Evolutionary conservation across 2,888 invertebrate genomes (phyloP), one percentile per base, ranked within the genome.

Genomic region (Belgica antarctica): DNA sequence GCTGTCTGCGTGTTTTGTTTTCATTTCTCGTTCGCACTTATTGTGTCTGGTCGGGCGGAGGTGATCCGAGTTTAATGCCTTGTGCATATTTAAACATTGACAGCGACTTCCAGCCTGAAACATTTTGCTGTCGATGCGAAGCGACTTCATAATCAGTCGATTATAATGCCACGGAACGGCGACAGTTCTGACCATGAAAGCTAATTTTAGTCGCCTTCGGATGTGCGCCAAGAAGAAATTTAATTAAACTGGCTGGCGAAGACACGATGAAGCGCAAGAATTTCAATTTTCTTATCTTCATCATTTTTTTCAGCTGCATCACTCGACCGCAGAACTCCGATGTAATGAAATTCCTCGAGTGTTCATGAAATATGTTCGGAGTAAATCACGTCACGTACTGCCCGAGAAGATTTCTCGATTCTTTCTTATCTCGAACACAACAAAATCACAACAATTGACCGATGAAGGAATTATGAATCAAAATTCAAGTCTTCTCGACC

Each of bases 381-480:
- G 12, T 17, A 52, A 52, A 52, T 52, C 52, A 52, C 52, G 22
- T 52, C 52, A 52, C 52, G 52, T 52, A 52, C 19, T n/a, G 22
- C n/a, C 15, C n/a, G 15, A 52, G 52, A 22, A 52, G 52, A n/a
- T 52, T 52, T 17, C 52, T n/a, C 22, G 52, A 52, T 52, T 52
- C n/a, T 22, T 22, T 12, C 17, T 52, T 22, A 52, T 52, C 52
- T 22, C 3, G 22, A 52, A 52, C 52, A 52, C 2, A 22, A 52
- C 19, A 17, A 52, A 52, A 52, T 52, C 52, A 52, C 52, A 41
- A 41, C 41, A 52, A 52, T 52, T 52, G 52, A 52, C 52, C 52
- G 52, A n/a, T 52, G 52, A 52, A n/a, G 52, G 22, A 52, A 12
- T 52, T 52, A 52, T 52, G 52, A 52, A 52, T 52, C 52, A 22